Conservation (phyloP, 2,797 vertebrate species). For the Cirrhinus molitorella region DNA sequence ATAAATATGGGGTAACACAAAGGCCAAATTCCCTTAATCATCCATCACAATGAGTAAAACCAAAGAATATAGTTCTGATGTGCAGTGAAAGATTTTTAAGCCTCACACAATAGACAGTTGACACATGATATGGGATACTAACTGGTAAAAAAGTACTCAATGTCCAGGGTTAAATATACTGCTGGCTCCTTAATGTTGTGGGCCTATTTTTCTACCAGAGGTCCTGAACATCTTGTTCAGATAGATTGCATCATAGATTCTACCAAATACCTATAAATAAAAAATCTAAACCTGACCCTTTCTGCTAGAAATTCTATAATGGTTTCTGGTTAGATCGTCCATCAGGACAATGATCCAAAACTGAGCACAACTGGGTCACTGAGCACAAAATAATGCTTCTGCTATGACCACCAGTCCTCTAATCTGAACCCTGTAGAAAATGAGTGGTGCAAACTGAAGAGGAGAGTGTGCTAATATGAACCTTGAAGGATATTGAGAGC, state of each 20-base stretch:
- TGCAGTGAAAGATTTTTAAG: neutral
- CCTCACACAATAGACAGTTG: neutral
- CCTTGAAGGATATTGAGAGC: neutral
- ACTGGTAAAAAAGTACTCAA: neutral
- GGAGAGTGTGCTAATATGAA: neutral
- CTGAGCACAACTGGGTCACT: too few relatives aligned
- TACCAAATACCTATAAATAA: neutral
- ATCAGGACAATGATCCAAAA: neutral
- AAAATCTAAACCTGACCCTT: neutral
- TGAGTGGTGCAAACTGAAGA: neutral
- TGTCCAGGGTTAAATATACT: neutral
- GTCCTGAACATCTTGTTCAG: neutral
- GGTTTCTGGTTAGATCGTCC: neutral
- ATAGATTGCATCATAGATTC: neutral
- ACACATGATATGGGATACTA: neutral
- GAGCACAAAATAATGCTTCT: neutral
- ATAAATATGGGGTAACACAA: too few relatives aligned
- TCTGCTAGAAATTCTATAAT: neutral
- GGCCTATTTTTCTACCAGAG: neutral
- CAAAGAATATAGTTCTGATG: neutral
- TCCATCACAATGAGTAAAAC: neutral
- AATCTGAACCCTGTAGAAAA: neutral
- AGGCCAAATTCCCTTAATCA: neutral
- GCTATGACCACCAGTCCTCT: neutral
- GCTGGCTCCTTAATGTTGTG: neutral